Conservation (phyloP, 2,797 vertebrate genomes). For the Poeciliopsis gracilis region DNA sequence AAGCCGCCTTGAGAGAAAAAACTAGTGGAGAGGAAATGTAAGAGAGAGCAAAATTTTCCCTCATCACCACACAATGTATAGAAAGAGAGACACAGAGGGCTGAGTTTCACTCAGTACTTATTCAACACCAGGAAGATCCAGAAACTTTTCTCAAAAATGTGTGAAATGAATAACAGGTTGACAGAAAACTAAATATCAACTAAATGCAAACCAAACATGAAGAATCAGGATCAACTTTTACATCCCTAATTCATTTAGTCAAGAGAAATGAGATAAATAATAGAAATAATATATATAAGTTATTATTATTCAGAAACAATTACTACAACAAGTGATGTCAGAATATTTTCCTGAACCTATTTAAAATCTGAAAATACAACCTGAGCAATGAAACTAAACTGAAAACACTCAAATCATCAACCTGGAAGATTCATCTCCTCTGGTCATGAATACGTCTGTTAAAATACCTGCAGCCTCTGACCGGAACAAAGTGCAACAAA, state of each 20-base stretch:
- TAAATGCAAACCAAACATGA: slow-evolving; percentile 1
- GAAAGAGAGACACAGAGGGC: background rate
- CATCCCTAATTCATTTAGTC: background rate
- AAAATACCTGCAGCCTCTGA: background rate
- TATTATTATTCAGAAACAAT: background rate
- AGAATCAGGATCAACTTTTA: background rate
- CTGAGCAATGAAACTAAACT: background rate
- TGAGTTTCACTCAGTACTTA: background rate
- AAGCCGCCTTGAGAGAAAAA: slow-evolving; percentile 4
- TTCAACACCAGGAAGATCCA: slow-evolving; percentile 8
- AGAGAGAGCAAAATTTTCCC: slow-evolving; percentile 5
- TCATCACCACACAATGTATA: slow-evolving; percentile 6
- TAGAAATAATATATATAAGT: background rate
- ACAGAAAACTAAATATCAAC: background rate
- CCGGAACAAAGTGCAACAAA: background rate
- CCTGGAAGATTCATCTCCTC: background rate
- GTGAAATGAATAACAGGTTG: background rate
- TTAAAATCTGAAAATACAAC: background rate
- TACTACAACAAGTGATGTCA: background rate
- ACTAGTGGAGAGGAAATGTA: background rate
- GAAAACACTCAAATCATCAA: background rate
- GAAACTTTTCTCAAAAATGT: slow-evolving; percentile 16
- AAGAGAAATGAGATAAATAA: background rate
- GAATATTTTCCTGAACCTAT: background rate
- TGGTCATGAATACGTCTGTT: background rate